Base-by-base conservation (phyloP, 2,888 invertebrate species). In the Amiota mariae region DNA sequence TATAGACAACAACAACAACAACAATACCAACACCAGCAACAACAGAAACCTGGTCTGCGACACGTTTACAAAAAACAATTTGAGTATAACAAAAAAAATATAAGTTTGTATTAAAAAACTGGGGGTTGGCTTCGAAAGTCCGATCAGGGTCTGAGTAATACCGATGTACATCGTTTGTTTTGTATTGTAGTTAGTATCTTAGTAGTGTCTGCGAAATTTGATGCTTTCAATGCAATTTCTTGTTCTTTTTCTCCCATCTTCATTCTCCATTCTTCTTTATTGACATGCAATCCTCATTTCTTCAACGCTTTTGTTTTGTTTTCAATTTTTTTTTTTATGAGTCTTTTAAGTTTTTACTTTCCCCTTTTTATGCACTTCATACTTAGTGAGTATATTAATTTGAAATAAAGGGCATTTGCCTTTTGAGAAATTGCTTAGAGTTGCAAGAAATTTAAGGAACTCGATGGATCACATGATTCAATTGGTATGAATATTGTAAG, bases 201-300 rank as follows among this genome's bases (percentile, higher is more conserved):
- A 36, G 36, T 15, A 13, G 24, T 68, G 51, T 68, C 67, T 49
- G 51, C 51, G 67, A 68, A 68, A 68, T 68, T 68, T 68, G 67
- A 68, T 68, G 67, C 15, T 57, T 59, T 20, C 54, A 51, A 51
- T 13, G 54, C 54, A n/a, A 51, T 72, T 72, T 15, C 73, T 79
- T 76, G 68, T 70, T 71, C 73, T 79, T 64, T 24, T 13, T 80
- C 73, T 78, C 72, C 76, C 72, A 71, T 71, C 63, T 66, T 74
- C 72, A n/a, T n/a, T n/a, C n/a, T n/a, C 77, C 36, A 36, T 74
- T 78, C 77, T 75, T 36, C 36, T 36, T 4, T 36, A 36, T 36
- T 63, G 13, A n/a, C 2, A 63, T 63, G 46, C 46, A 1, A 36
- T 9, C 6, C 11, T 36, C 36, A 36, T 63, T 63, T 63, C 8